Evolutionary conservation across 2,797 vertebrate species (phyloP).

Genomic region (Lepus townsendii): DNA sequence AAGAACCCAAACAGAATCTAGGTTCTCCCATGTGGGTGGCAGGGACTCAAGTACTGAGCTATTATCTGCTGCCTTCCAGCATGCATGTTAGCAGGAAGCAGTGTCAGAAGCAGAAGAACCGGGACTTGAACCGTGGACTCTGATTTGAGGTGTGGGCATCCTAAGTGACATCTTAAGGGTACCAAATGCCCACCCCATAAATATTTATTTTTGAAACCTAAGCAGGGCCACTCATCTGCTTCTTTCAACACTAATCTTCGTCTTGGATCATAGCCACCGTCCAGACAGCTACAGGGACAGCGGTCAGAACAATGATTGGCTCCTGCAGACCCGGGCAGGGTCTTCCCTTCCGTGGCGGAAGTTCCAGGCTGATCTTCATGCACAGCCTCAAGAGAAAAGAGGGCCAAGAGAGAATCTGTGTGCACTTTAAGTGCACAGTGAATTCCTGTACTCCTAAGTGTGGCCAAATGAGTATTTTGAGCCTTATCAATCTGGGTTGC

Average conservation of each 20-base stretch:
- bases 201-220: not conserved
- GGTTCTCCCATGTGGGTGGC: too few species aligned
- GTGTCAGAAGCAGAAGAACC: too few species aligned
- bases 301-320: not conserved
- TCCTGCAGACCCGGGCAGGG: not conserved
- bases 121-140: too few species aligned
- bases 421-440: constrained; percentile 14
- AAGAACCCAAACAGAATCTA: too few species aligned
- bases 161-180: too few species aligned
- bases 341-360: not conserved
- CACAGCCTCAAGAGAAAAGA: not conserved
- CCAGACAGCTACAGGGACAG: not conserved
- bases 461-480: constrained; percentile 56
- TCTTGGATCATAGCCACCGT: not conserved
- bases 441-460: constrained; percentile 12
- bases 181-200: too few species aligned
- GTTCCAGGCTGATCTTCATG: not conserved
- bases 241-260: not conserved
- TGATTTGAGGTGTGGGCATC: too few species aligned
- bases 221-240: not conserved
- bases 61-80: too few species aligned
- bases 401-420: not conserved
- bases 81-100: too few species aligned
- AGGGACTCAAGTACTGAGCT: too few species aligned
- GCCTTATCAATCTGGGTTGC: constrained; percentile 31